Evolutionary conservation across 1,140 invertebrate genomes (phyloP).

Genomic region (Metopolophium dirhodum): DNA sequence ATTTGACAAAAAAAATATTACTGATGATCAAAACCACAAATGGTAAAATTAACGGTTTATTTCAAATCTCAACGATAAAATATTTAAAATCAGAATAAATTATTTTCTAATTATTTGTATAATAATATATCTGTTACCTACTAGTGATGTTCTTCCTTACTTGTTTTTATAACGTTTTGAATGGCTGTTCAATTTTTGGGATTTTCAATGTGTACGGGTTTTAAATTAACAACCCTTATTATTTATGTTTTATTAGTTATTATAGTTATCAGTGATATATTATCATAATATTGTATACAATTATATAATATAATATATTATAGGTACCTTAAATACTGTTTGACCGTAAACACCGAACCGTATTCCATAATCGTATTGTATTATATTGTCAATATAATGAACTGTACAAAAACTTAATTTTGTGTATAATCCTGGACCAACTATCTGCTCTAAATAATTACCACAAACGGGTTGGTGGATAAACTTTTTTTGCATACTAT

Average conservation of each 20-base stretch:
- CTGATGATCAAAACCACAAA: too few relatives aligned
- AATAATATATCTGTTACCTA: too few relatives aligned
- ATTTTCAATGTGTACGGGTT: neutral
- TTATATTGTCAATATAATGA: neutral
- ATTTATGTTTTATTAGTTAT: neutral
- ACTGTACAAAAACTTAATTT: too few relatives aligned
- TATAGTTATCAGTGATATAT: neutral
- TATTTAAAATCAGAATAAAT: too few relatives aligned
- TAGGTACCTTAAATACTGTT: neutral
- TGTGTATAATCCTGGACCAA: neutral
- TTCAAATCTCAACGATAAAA: too few relatives aligned
- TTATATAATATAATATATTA: neutral
- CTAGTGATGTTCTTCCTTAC: too few relatives aligned
- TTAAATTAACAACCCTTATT: neutral
- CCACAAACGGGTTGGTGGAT: neutral
- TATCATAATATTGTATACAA: neutral
- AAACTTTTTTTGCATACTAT: neutral
- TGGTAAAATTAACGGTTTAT: too few relatives aligned
- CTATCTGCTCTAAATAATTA: neutral
- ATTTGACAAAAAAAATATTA: too few relatives aligned
- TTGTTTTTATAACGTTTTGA: neutral
- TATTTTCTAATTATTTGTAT: too few relatives aligned
- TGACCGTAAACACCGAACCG: neutral
- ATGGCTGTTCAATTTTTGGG: neutral
- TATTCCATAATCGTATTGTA: neutral